Base-by-base conservation (phyloP, 2,888 invertebrate species). In the Caenorhabditis macrosperma region DNA sequence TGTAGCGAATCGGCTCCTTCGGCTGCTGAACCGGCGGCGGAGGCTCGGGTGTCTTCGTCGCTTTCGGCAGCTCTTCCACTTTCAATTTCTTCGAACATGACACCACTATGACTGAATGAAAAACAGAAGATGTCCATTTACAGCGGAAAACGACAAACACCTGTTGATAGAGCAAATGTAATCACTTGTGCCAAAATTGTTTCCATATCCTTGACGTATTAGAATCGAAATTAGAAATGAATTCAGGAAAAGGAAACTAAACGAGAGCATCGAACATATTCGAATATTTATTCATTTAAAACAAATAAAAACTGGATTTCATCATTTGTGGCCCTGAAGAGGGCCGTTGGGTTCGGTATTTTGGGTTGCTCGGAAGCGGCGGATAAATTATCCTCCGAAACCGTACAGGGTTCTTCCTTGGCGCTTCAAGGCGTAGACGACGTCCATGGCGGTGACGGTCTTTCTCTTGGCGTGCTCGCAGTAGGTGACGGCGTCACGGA, bases 361-460 rank as follows among this genome's bases (percentile, higher is more conserved):
- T 44, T n/a, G n/a, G n/a, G 44, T 44, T 44, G 44, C 44, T 44
- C 20, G 44, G 44, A 44, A 17, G 44, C 44, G 44, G 44, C 4
- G n/a, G 44, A 44, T 17, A 46, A 78, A 66, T 81, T 76, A 84
- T 81, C 87, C 88, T 72, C 88, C 88, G 83, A 88, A 88, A 57
- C 88, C 88, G 85, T 88, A 88, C 77, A 88, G 86, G 54, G 88
- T 88, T 67, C 86, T 82, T 63, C 88, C 87, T 78, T 88, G 88
- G 24, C 87, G 84, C 67, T 88, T 88, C 71, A 88, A 79, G 63
- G 87, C 88, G 71, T 95, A 95, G 54, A 95, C 95, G 10, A 95
- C 94, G 86, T 95, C 95, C 95, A 95, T 95, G n/a, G 95, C 95
- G 0, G 95, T 95, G 50, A 95, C 95, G 0, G 95, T 95, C 92